Evolutionary conservation across 2,888 invertebrate genomes (phyloP), one percentile per base, ranked within the genome.

Genomic region (Drosophila anomelani): DNA sequence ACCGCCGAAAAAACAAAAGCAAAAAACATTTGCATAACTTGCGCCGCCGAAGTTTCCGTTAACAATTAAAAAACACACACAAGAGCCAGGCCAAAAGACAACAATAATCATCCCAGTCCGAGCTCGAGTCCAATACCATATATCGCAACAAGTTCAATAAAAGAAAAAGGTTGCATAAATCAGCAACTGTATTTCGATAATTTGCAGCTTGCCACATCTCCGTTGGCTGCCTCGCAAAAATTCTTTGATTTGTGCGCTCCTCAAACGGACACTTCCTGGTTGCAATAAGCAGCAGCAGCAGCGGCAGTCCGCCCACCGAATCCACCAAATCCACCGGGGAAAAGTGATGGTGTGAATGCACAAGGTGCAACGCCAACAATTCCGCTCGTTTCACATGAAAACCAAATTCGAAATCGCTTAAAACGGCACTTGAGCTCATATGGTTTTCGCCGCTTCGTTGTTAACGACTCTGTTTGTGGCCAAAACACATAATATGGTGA

Each of bases 21-120:
- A 53, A 66, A 38, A 39, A 46, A 17, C 67, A 85, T 85, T 85
- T 81, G 75, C 85, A 81, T 85, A 85, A 83, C 81, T 66, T 26
- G 26, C 26, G 26, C 57, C 64, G 55, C 55, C 38, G 36, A 46
- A 38, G 69, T 78, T 81, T 81, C 85, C 81, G 81, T 82, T 81
- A 85, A 81, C 80, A 85, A 81, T 81, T 81, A 81, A 85, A 82
- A 76, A 64, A 67, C 64, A 75, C 61, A 59, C 78, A 77, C 64
- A 70, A 57, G 38, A 70, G 60, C 51, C 44, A 49, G 55, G 55
- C 38, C 39, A 7, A 46, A 67, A 70, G 38, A 55, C 51, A 41
- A 57, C 57, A 54, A 75, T 56, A 66, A 74, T 53, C 51, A 57
- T 75, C 70, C 29, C 34, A 29, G 67, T 41, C 56, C 75, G 66